Evolutionary conservation across 2,113 vertebrate genomes (phyloP), one percentile per base, ranked within the genome.

Genomic region (Merops nubicus): DNA sequence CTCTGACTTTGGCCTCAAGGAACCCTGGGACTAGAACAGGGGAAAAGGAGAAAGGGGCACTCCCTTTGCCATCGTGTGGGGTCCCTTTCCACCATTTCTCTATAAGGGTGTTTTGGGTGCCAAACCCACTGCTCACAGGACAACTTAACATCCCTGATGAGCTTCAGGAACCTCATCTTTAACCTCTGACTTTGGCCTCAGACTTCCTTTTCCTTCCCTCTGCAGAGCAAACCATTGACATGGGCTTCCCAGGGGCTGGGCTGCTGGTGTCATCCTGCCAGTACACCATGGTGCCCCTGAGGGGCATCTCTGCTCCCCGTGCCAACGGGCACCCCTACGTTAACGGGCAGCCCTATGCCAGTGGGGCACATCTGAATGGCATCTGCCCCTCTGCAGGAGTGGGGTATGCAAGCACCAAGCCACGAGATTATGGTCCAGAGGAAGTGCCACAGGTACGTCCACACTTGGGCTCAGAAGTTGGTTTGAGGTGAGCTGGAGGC

Each of bases 251-350:
- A 12, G 96, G 98, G 72, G 97, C 98, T 59, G 97, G 98, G 12
- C 80, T 99, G 38, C 98, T 99, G 0, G 93, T 98, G 16, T 98
- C 99, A 0, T 99, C 99, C 22, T 99, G 99, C 95, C 99, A 99
- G 85, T 99, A 99, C 95, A 99, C 99, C 45, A 99, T 99, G 99
- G 99, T 99, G 28, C 99, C 99, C 2, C 97, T 99, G 70, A 98
- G 98, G 89, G 99, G 99, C 25, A 96, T 98, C 62, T 97, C 99
- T 9, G 96, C 98, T 87, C 95, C 96, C 72, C 97, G 85, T 74
- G 91, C 94, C 94, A 98, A 40, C 1, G 98, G 98, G 17, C 98
- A 98, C 60, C 98, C 98, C 90, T 98, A 98, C 2, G 79, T 98
- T 53, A 98, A 96, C 0, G 87, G 97, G n/a, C 98, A 98, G 87